These are phyloP conservation scores for Pterostichus madidus DNA, from an alignment of 2,888 invertebrate genomes.

Conservation along the genomic window DNA sequence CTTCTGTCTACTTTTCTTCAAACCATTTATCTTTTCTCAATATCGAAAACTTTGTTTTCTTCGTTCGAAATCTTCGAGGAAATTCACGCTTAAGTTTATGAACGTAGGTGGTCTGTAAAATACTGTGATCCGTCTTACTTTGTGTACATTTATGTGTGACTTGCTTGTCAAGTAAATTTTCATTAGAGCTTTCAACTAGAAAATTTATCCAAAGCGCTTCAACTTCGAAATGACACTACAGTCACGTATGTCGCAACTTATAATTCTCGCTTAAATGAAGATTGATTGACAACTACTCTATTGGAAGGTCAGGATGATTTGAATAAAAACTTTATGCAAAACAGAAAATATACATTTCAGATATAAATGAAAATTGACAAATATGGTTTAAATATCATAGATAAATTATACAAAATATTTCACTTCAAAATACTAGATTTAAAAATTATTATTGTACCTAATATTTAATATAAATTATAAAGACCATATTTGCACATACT, in stretches of 20 bases:
- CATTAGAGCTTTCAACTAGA: constrained; percentile 1
- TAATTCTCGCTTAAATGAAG: constrained; percentile 9
- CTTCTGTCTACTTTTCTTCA: neutral
- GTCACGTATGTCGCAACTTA: constrained; percentile 11
- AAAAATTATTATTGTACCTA: too few relatives aligned
- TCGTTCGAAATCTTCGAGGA: neutral
- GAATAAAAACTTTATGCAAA: neutral
- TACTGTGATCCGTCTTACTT: neutral
- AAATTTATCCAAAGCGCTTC: neutral
- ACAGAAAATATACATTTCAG: neutral
- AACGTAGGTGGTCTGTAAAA: neutral
- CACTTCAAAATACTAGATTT: too few relatives aligned
- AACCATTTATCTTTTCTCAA: neutral
- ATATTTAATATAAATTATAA: too few relatives aligned
- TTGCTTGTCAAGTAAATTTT: constrained; percentile 12
- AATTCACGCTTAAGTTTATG: neutral
- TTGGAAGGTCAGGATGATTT: neutral
- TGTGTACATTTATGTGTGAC: neutral
- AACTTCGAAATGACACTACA: neutral
- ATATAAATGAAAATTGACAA: constrained; percentile 22
- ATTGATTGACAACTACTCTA: neutral
- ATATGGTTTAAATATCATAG: neutral
- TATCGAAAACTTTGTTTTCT: constrained; percentile 2
- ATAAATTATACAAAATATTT: too few relatives aligned
- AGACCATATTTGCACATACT: too few relatives aligned